These are phyloP conservation scores for Archips crataeganus DNA, from an alignment of 2,888 invertebrate species.

Conservation along the genomic window DNA sequence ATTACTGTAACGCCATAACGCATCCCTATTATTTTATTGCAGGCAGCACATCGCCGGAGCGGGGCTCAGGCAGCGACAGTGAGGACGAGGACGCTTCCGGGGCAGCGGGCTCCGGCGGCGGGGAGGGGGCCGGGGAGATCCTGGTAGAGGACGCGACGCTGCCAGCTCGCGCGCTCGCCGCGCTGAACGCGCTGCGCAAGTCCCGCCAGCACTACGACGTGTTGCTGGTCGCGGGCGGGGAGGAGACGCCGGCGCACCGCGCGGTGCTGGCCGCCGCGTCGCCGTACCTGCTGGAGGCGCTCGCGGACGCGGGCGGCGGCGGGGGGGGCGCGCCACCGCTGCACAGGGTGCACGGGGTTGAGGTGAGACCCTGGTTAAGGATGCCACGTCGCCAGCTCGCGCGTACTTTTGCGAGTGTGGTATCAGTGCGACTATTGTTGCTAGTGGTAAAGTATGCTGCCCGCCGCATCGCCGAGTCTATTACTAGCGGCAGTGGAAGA, in stretches of 20 bases:
- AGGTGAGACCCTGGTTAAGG: not conserved
- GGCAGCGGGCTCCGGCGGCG: constrained; percentile 55
- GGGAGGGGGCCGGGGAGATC: constrained; percentile 69
- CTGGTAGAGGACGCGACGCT: constrained; percentile 85
- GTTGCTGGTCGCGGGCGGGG: constrained; percentile 90
- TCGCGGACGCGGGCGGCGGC: constrained; percentile 84
- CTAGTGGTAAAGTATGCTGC: no score
- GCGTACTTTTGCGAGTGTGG: no score
- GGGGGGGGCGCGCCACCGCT: constrained; percentile 51
- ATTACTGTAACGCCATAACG: not conserved
- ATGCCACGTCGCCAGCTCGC: no score
- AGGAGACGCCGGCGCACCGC: constrained; percentile 88
- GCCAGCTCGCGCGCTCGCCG: constrained; percentile 87
- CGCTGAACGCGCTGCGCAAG: constrained; percentile 92
- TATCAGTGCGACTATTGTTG: no score
- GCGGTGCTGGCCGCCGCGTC: constrained; percentile 93
- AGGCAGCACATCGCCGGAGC: constrained; percentile 36
- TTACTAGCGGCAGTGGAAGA: constrained; percentile 29
- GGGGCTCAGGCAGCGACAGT: constrained; percentile 36
- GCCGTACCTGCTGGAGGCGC: constrained; percentile 91
- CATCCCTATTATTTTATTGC: not conserved
- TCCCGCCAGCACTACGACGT: constrained; percentile 95
- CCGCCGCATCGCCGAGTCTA: no score
- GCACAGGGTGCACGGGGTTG: constrained; percentile 59
- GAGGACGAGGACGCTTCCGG: constrained; percentile 23